Evolutionary conservation across 2,113 vertebrate species (phyloP), one percentile per base, ranked within the genome.

Genomic region (Phalacrocorax pelagicus): DNA sequence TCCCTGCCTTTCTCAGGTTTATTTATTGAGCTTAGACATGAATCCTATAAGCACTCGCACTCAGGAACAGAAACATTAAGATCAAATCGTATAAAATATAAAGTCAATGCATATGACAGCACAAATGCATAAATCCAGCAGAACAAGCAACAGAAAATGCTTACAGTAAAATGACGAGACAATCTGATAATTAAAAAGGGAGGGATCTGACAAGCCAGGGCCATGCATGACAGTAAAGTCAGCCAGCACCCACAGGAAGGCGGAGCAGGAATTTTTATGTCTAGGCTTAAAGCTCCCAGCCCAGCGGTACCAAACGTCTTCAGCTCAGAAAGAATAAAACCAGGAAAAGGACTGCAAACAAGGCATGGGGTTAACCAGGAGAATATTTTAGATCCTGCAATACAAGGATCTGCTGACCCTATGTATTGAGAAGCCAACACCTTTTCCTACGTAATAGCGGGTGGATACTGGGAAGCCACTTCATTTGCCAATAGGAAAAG

Each of bases 121-220:
- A 87, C 70, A 52, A 81, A 92, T 67, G 67, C 52, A 83, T 79
- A 90, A 96, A 94, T 89, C 36, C 67, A 93, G 77, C 73, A 66
- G 84, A 87, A 92, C 62, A 90, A 95, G 90, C 70, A 90, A 92
- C 24, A 80, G 71, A 94, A 95, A 95, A 91, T 30, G 66, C 92
- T 87, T 92, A 85, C 83, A 94, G 83, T 87, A 92, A 96, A 95
- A 58, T 0, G 17, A 91, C 4, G 36, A 95, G 91, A 91, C 81
- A 85, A 95, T 86, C 89, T 92, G 86, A 90, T 95, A 91, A 97
- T 96, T 97, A 90, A 95, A 95, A 95, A 91, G 62, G 51, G 70
- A 87, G 71, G n/a, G 9, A 62, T 73, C 22, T 75, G 74, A 85
- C 70, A 89, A 96, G 87, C 32, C 58, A 81, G 58, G 58, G 74